phyloP scores from a whole-genome alignment of 2,888 invertebrate species.

The Gymnosoma rotundatum region DNA sequence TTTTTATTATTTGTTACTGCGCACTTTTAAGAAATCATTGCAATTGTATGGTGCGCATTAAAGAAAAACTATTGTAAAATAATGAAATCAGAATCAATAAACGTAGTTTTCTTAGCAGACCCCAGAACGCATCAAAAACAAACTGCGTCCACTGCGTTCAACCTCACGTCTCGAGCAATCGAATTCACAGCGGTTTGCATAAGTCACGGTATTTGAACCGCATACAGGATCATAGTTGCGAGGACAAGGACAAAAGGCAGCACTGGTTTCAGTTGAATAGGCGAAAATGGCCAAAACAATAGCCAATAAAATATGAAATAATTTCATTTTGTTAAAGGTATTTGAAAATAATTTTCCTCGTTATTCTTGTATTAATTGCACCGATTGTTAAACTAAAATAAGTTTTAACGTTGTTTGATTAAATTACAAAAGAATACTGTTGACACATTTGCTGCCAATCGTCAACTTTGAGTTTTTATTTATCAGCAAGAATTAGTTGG shows the following conservation, averaged over 20 bases:
- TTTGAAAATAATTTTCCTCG: background rate
- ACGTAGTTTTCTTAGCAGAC: constrained; percentile 71
- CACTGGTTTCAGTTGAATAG: constrained; percentile 49
- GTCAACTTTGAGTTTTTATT: constrained; percentile 36
- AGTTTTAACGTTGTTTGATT: constrained; percentile 68
- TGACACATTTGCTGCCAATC: constrained; percentile 40
- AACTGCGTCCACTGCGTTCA: constrained; percentile 75
- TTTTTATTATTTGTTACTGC: background rate
- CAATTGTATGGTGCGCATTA: too few relatives aligned
- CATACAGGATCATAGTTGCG: constrained; percentile 78
- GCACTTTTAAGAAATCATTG: background rate
- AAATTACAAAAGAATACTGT: constrained; percentile 59
- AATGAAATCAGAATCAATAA: background rate
- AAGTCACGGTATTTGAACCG: constrained; percentile 75
- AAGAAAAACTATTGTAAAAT: background rate
- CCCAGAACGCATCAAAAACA: constrained; percentile 74
- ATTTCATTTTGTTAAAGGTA: constrained; percentile 71
- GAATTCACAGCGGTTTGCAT: constrained; percentile 76
- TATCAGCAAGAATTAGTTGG: constrained; percentile 41
- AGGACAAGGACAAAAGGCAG: constrained; percentile 76
- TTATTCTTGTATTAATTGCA: background rate
- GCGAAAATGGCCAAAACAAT: constrained; percentile 71
- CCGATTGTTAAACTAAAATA: too few relatives aligned
- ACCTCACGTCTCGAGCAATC: constrained; percentile 74
- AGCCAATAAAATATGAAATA: constrained; percentile 65